Conservation (phyloP, 2,888 invertebrate species). For the Stenolophus ochropezus region DNA sequence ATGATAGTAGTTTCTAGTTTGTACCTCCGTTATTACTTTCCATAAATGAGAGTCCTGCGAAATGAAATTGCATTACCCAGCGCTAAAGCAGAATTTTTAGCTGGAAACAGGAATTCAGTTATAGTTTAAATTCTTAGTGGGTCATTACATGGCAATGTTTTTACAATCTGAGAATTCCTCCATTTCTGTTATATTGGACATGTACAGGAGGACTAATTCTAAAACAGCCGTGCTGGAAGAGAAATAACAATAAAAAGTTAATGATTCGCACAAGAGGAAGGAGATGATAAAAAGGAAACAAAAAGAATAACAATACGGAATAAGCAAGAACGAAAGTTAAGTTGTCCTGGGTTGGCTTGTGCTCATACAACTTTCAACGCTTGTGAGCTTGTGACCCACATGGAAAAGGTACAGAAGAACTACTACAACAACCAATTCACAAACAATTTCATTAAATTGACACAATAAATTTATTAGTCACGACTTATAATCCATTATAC, state of each 20-base stretch:
- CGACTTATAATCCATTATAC: too few species aligned
- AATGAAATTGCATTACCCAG: background rate
- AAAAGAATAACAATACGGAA: constrained; percentile 43
- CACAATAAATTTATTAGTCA: too few species aligned
- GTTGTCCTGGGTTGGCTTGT: background rate
- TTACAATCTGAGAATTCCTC: constrained; percentile 31
- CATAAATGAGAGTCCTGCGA: background rate
- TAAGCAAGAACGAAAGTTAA: background rate
- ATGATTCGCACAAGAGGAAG: constrained; percentile 46
- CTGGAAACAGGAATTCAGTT: constrained; percentile 3
- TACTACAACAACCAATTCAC: too few species aligned
- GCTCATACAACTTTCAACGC: too few species aligned
- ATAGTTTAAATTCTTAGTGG: constrained; percentile 10
- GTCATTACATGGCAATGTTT: constrained; percentile 13
- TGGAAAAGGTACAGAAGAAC: too few species aligned
- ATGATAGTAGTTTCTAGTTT: background rate
- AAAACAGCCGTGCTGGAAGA: constrained; percentile 17
- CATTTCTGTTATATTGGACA: constrained; percentile 24
- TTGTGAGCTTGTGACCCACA: too few species aligned
- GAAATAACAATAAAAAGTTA: constrained; percentile 56
- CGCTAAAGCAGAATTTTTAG: background rate
- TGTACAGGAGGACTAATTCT: constrained; percentile 35
- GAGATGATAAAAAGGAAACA: constrained; percentile 46
- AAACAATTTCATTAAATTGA: too few species aligned
- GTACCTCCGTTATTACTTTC: background rate